phyloP scores from a whole-genome alignment of 64 coral and sea anemone species.

The Cladopsammia gracilis region DNA sequence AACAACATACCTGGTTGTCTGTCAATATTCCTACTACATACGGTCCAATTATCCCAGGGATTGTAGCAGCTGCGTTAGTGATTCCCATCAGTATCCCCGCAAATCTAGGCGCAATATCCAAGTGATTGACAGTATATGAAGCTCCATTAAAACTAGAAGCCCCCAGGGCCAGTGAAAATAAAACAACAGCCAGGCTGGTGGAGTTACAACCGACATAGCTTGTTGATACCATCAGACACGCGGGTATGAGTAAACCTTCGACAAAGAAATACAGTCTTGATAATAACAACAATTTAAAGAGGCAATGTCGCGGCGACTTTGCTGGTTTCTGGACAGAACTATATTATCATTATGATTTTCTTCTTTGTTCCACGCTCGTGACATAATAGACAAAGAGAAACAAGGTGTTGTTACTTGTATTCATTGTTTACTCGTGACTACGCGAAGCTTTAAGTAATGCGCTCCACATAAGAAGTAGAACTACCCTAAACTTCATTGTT shows the following conservation, averaged over 20 bases:
- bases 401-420: too few relatives aligned
- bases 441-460: too few relatives aligned
- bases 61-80: constrained; percentile 74
- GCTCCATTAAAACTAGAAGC: constrained; percentile 28
- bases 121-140: constrained; percentile 70
- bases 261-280: neutral
- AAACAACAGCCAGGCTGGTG: constrained; percentile 71
- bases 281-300: too few relatives aligned
- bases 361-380: too few relatives aligned
- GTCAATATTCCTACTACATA: constrained; percentile 42
- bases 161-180: constrained; percentile 71
- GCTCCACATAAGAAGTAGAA: too few relatives aligned
- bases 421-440: too few relatives aligned
- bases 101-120: constrained; percentile 93
- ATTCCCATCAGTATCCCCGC: constrained; percentile 89
- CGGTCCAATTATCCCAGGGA: constrained; percentile 84
- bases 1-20: too few relatives aligned
- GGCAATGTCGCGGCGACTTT: too few relatives aligned
- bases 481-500: too few relatives aligned
- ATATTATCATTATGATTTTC: too few relatives aligned
- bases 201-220: constrained; percentile 78
- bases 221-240: constrained; percentile 75
- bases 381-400: too few relatives aligned
- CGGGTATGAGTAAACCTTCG: neutral
- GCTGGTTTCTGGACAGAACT: too few relatives aligned